Base-by-base conservation (phyloP, 2,113 vertebrate species). In the Pagrus major region DNA sequence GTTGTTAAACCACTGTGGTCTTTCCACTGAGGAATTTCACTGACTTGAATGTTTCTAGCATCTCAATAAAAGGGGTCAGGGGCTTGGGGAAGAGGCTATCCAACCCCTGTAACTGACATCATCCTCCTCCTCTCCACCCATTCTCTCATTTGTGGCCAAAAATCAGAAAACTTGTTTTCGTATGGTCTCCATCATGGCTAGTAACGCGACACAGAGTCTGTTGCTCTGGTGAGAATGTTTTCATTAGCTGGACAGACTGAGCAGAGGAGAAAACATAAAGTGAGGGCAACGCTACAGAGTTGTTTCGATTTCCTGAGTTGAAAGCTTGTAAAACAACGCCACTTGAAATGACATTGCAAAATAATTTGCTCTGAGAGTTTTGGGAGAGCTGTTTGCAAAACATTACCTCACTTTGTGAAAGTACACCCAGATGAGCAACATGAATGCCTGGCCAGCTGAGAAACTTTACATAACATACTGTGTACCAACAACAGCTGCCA, bases 281-380 rank as follows among this genome's bases (percentile, higher is more conserved):
- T 46, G 49, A 76, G 63, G 1, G 55, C 65, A 63, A 86, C 84
- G 84, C 84, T 54, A 83, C 54, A 33, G 49, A 58, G 16, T 54
- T 73, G 52, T 73, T 68, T 47, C 60, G 4, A 63, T 78, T 78
- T 65, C 63, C 63, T 72, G 52, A 37, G 73, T 35, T 66, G 39
- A 86, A 73, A 76, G 3, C 31, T 80, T 29, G 9, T 56, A 61
- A 78, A 82, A 74, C 68, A 75, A 31, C 52, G 42, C 65, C 54
- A 55, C 29, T 81, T 65, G 65, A 83, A 83, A 83, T 89, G 71
- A 78, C 83, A 81, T 61, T 64, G 84, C 84, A 84, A 68, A 81
- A 61, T 59, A 3, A 51, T 70, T 81, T 64, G 71, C 55, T 68
- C 39, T 27, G 33, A 75, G 70, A 68, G 49, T 37, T 79, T 81